A percentile compares a stretch with the other conserved stretches of the same genome.
Conservation (phyloP, 2,113 vertebrate genomes). For the Guaruba guarouba region DNA sequence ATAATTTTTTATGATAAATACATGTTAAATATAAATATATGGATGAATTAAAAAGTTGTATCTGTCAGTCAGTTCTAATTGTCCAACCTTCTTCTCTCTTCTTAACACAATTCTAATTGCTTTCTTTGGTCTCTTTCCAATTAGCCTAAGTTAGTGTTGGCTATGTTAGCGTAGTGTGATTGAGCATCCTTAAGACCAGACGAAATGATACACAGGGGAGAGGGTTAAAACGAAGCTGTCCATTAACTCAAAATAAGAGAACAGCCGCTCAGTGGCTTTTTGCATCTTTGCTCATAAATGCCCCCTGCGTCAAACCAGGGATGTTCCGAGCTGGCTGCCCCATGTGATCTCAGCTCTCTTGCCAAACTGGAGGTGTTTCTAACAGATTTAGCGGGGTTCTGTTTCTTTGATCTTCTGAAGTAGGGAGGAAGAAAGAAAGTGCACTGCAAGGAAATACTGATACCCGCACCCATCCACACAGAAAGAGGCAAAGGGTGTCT, state of each 20-base stretch:
- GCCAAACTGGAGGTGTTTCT: neutral
- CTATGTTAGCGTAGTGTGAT: accelerated
- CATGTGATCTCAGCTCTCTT: neutral
- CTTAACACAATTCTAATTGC: neutral
- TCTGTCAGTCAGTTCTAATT: neutral
- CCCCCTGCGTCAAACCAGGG: accelerated
- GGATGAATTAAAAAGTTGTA: neutral
- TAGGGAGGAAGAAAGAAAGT: neutral
- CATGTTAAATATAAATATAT: neutral
- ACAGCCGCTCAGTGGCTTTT: neutral
- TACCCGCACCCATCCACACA: accelerated
- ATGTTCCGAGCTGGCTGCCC: neutral
- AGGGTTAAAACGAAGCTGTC: neutral
- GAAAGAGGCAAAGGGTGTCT: neutral
- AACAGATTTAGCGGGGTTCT: neutral
- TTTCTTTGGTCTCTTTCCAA: neutral
- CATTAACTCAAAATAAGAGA: neutral
- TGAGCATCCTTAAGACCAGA: neutral
- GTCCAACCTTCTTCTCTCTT: neutral
- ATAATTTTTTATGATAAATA: neutral
- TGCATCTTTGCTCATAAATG: neutral
- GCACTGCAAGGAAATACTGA: neutral
- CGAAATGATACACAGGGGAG: neutral
- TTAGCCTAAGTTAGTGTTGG: neutral
- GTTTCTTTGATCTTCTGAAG: neutral